These are phyloP conservation scores for Colletes gigas DNA, from an alignment of 1,140 invertebrate species.

Conservation along the genomic window DNA sequence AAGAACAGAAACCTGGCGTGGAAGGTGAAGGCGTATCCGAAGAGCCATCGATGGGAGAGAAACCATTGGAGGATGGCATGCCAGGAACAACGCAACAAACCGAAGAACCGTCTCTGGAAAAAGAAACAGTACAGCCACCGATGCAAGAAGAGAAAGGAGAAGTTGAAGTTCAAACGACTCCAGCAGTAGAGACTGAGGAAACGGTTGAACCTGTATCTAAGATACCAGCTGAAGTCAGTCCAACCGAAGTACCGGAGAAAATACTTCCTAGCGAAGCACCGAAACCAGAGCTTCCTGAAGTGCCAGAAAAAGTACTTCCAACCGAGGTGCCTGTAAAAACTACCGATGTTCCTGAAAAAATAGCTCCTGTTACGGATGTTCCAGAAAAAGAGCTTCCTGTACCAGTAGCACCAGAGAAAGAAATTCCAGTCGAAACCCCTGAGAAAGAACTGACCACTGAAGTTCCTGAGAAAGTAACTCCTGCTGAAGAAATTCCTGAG, in stretches of 20 bases:
- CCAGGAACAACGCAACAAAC: conserved; percentile 21
- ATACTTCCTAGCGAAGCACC: conserved; percentile 13
- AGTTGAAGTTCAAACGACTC: conserved; percentile 31
- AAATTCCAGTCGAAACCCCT: conserved; percentile 9
- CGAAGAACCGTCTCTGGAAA: background rate
- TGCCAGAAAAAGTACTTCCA: background rate
- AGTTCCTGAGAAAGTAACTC: conserved; percentile 54
- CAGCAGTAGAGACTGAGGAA: conserved; percentile 16
- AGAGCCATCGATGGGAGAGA: conserved; percentile 37
- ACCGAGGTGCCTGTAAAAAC: background rate
- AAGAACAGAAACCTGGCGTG: conserved; percentile 32
- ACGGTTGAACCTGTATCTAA: conserved; percentile 9
- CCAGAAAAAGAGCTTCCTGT: background rate
- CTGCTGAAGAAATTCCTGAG: background rate
- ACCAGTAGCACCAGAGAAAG: background rate
- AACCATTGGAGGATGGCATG: conserved; percentile 18
- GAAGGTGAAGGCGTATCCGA: conserved; percentile 42
- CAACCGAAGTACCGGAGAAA: conserved; percentile 24
- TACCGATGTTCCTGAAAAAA: background rate
- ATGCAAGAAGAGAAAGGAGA: background rate
- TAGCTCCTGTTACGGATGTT: background rate
- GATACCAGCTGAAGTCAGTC: conserved; percentile 40
- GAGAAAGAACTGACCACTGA: conserved; percentile 49
- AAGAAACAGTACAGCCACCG: conserved; percentile 19
- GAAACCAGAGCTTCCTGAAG: conserved; percentile 2